These are phyloP conservation scores for Malacosoma neustria DNA, from an alignment of 2,888 invertebrate species.

Conservation along the genomic window DNA sequence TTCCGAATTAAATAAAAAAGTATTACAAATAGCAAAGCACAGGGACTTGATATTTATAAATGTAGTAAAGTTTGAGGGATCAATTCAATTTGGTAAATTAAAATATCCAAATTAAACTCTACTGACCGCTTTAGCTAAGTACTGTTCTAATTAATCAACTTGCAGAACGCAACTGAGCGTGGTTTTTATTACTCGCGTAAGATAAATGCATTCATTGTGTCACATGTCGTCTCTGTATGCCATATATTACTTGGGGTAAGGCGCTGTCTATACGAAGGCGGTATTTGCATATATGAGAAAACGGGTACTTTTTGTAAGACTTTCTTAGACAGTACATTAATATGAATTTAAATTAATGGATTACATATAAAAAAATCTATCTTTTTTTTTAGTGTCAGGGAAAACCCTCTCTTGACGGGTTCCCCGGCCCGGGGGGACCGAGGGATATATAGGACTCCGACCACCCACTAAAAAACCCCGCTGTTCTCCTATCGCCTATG, in stretches of 20 bases:
- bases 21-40: not conserved
- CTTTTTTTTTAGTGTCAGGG: no score
- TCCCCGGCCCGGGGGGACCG: no score
- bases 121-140: conserved; percentile 1
- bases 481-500: no score
- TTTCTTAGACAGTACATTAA: no score
- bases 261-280: conserved; percentile 1
- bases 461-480: no score
- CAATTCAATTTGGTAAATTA: not conserved
- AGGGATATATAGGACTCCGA: no score
- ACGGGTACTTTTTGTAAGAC: no score
- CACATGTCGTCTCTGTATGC: conserved; percentile 35
- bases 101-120: not conserved
- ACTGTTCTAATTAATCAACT: conserved; percentile 16
- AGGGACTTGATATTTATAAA: not conserved
- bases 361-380: no score
- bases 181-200: conserved; percentile 24
- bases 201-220: conserved; percentile 48
- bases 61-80: not conserved
- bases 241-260: conserved; percentile 32
- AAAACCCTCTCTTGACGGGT: no score
- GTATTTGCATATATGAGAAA: no score
- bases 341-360: no score
- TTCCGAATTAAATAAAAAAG: not conserved
- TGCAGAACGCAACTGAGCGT: conserved; percentile 16